phyloP scores from a whole-genome alignment of 1,140 invertebrate genomes.

The Philotrypesis tridentata region DNA sequence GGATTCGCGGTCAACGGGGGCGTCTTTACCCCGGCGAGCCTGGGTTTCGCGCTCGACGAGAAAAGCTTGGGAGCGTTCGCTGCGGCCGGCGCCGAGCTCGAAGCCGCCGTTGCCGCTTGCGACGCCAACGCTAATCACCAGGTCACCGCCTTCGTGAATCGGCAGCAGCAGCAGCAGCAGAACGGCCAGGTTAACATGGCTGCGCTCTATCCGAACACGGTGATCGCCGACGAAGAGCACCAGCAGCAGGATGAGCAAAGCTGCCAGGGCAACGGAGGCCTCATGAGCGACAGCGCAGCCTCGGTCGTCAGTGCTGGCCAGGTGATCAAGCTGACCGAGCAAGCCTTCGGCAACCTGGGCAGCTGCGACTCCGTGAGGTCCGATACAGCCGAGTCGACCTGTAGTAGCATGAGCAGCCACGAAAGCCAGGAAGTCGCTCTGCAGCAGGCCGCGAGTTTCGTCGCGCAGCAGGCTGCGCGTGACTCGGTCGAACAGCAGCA shows the following conservation, averaged over 20 bases:
- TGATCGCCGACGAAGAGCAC: slow-evolving; percentile 52
- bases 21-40: slow-evolving; percentile 8
- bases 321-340: slow-evolving; percentile 36
- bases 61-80: slow-evolving; percentile 41
- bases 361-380: slow-evolving; percentile 69
- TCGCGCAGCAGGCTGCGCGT: slow-evolving; percentile 66
- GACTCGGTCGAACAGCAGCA: slow-evolving; percentile 47
- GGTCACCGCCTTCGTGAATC: slow-evolving; percentile 15
- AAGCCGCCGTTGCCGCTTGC: slow-evolving; percentile 26
- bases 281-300: neutral
- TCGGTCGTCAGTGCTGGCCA: slow-evolving; percentile 25
- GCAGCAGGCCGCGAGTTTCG: slow-evolving; percentile 54
- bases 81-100: slow-evolving; percentile 29
- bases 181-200: slow-evolving; percentile 31
- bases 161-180: slow-evolving; percentile 35
- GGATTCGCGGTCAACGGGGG: slow-evolving; percentile 41
- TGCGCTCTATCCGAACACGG: slow-evolving; percentile 19
- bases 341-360: slow-evolving; percentile 40
- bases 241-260: slow-evolving; percentile 52
- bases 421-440: slow-evolving; percentile 65
- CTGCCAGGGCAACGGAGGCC: neutral
- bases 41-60: slow-evolving; percentile 44
- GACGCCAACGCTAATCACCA: slow-evolving; percentile 37
- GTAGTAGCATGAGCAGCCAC: slow-evolving; percentile 70
- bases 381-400: slow-evolving; percentile 70